Conservation (phyloP, 2,888 invertebrate species). For the Didymodactylos carnosus region DNA sequence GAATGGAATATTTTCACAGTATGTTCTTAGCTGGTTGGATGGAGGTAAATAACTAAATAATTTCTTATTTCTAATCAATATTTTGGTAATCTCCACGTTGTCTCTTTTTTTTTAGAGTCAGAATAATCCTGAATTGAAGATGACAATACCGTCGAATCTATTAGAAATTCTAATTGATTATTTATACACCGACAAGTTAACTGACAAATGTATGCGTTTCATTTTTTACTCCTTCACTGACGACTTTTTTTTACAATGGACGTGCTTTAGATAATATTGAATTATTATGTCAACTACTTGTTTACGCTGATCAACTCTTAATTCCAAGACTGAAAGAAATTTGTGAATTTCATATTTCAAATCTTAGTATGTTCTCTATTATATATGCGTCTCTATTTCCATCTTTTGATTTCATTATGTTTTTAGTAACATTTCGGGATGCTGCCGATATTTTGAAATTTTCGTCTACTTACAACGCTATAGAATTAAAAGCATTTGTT, state of each 20-base stretch:
- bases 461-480: slow-evolving; percentile 54
- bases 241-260: neutral
- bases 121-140: slow-evolving; percentile 35
- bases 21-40: slow-evolving; percentile 63
- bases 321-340: slow-evolving; percentile 50
- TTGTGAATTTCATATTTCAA: slow-evolving; percentile 48
- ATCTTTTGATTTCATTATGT: neutral
- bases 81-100: neutral
- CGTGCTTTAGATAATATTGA: slow-evolving; percentile 19
- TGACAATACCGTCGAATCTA: slow-evolving; percentile 45
- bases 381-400: neutral
- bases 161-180: slow-evolving; percentile 52
- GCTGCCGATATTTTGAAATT: slow-evolving; percentile 55
- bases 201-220: slow-evolving; percentile 22
- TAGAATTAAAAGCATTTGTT: slow-evolving; percentile 49
- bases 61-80: neutral
- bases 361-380: slow-evolving; percentile 26
- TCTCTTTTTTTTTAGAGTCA: slow-evolving; percentile 38
- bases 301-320: slow-evolving; percentile 60
- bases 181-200: slow-evolving; percentile 51
- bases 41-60: slow-evolving; percentile 40
- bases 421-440: slow-evolving; percentile 49
- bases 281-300: slow-evolving; percentile 38
- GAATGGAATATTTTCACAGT: slow-evolving; percentile 63
- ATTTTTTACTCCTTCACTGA: too few relatives aligned